Evolutionary conservation across 2,113 vertebrate species (phyloP).

Genomic region (Prunella himalayana): DNA sequence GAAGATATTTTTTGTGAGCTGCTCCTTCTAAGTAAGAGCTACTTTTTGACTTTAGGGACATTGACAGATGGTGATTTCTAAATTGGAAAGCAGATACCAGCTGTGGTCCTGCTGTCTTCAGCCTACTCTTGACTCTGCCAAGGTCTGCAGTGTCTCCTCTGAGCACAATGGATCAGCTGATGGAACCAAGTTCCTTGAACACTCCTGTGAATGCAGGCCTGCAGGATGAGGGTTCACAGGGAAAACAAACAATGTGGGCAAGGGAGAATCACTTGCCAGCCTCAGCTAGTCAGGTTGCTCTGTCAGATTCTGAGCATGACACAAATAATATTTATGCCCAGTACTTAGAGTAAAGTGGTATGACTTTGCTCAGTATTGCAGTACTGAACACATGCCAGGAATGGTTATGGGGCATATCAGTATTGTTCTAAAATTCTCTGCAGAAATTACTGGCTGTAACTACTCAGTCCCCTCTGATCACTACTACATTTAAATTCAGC

Average conservation of each 20-base stretch:
- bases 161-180: not conserved
- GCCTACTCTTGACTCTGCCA: not conserved
- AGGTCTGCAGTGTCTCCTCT: not conserved
- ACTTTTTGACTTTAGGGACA: not conserved
- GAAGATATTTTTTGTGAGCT: not conserved
- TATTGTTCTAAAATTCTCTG: not conserved
- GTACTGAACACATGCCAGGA: not conserved
- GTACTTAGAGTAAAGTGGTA: not conserved
- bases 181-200: not conserved
- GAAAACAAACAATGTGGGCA: not conserved
- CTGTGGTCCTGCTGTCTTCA: not conserved
- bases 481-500: not conserved
- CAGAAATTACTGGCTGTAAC: not conserved
- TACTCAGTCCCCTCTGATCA: not conserved
- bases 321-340: not conserved
- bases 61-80: not conserved
- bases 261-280: not conserved
- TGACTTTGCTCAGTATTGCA: not conserved
- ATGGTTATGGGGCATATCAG: not conserved
- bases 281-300: not conserved
- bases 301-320: not conserved
- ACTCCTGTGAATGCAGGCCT: not conserved
- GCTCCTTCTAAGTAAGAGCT: not conserved
- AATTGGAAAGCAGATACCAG: not conserved
- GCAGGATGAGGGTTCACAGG: not conserved